phyloP scores from a whole-genome alignment of 2,888 invertebrate species.

The Cheilosia vulpina region DNA sequence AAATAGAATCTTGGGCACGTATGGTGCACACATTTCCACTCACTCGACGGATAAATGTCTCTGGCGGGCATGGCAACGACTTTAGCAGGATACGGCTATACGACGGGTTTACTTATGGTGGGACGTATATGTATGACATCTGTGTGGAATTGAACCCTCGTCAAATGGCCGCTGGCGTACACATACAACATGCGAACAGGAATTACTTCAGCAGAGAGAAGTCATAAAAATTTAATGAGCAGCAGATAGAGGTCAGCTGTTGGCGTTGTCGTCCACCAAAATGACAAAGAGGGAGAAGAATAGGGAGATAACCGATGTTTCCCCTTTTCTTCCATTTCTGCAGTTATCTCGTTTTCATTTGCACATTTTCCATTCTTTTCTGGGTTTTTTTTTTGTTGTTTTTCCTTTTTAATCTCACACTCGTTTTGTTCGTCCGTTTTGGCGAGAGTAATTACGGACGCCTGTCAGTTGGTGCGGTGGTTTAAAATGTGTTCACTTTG shows the following conservation, averaged over 20 bases:
- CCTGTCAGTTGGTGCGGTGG: slow-evolving; percentile 26
- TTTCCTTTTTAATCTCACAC: slow-evolving; percentile 10
- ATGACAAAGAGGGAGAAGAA: background rate
- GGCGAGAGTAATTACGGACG: slow-evolving; percentile 37
- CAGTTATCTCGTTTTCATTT: slow-evolving; percentile 31
- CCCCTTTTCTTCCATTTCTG: slow-evolving; percentile 24
- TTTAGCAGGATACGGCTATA: slow-evolving; percentile 5
- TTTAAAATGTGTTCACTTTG: slow-evolving; percentile 7
- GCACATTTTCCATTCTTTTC: slow-evolving; percentile 10
- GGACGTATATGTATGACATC: slow-evolving; percentile 47
- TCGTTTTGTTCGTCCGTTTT: slow-evolving; percentile 8
- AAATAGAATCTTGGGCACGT: slow-evolving; percentile 68
- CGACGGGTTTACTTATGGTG: slow-evolving; percentile 22
- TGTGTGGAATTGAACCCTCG: slow-evolving; percentile 34
- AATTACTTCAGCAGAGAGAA: slow-evolving; percentile 29
- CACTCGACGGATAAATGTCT: slow-evolving; percentile 50
- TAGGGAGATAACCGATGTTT: slow-evolving; percentile 4
- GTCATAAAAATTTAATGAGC: slow-evolving; percentile 68
- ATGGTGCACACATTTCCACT: slow-evolving; percentile 66
- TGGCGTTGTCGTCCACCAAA: slow-evolving; percentile 20
- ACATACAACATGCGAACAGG: slow-evolving; percentile 11
- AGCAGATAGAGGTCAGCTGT: slow-evolving; percentile 65
- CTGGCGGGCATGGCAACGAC: slow-evolving; percentile 45
- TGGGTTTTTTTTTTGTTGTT: background rate
- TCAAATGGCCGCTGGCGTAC: slow-evolving; percentile 53